phyloP scores from a whole-genome alignment of 2,113 vertebrate species.

The Vanacampus margaritifer region DNA sequence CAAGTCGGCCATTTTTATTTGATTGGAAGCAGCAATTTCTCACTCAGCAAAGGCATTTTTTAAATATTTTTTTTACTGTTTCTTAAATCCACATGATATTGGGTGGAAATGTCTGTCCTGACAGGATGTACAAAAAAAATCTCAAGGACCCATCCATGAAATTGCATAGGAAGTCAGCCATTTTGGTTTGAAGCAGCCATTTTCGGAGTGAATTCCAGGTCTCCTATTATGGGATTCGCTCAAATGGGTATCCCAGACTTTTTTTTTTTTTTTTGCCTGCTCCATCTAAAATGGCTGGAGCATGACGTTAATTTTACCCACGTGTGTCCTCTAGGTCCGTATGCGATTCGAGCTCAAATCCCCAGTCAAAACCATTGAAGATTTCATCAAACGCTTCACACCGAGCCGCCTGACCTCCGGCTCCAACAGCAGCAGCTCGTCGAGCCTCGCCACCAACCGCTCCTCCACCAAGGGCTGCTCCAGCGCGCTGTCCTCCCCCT shows the following conservation, averaged over 20 bases:
- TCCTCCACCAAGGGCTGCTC: conserved; percentile 74
- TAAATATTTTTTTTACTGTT: too few relatives aligned
- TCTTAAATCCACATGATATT: too few relatives aligned
- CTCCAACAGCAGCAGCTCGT: conserved; percentile 85
- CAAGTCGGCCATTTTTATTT: too few relatives aligned
- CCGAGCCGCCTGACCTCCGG: conserved; percentile 87
- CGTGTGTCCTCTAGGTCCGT: conserved; percentile 74
- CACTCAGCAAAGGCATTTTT: too few relatives aligned
- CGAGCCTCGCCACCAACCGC: conserved; percentile 79
- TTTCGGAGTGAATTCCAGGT: not conserved
- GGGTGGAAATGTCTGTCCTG: too few relatives aligned
- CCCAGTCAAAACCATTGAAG: conserved; percentile 94
- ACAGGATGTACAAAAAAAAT: too few relatives aligned
- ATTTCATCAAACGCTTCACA: conserved; percentile 91
- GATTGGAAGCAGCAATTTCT: too few relatives aligned
- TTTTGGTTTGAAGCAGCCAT: not conserved
- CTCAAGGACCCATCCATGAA: too few relatives aligned
- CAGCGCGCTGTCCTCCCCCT: conserved; percentile 73
- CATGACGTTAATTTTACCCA: not conserved
- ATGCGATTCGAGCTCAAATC: conserved; percentile 87
- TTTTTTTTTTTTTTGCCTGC: not conserved
- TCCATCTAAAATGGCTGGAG: not conserved
- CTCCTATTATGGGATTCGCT: too few relatives aligned
- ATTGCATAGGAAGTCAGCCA: not conserved
- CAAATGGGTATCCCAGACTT: not conserved